phyloP scores from a whole-genome alignment of 2,113 vertebrate species.

The Antennarius striatus region DNA sequence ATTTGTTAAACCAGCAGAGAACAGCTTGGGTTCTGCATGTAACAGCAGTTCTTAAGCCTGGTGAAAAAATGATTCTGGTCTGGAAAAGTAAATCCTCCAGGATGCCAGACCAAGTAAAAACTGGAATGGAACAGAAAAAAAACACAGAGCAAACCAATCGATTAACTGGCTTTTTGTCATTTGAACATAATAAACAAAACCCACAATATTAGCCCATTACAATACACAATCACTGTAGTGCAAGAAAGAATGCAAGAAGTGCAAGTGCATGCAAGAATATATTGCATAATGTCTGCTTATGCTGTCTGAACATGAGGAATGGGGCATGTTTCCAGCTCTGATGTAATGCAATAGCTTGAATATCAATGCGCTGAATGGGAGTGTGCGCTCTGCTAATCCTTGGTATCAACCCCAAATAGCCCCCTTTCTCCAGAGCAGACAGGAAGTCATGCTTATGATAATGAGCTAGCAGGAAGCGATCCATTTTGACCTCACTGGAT shows the following conservation, averaged over 20 bases:
- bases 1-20: slow-evolving; percentile 41
- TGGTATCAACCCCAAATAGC: slow-evolving; percentile 27
- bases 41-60: slow-evolving; percentile 18
- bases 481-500: slow-evolving; percentile 27
- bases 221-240: no score
- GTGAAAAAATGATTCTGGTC: slow-evolving; percentile 27
- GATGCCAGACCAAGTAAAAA: no score
- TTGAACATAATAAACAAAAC: no score
- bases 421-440: slow-evolving; percentile 20
- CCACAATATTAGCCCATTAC: no score
- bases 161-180: no score
- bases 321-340: slow-evolving; percentile 55
- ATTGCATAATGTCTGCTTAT: slow-evolving; percentile 21
- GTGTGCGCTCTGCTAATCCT: slow-evolving; percentile 38
- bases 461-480: slow-evolving; percentile 60
- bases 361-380: slow-evolving; percentile 45
- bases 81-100: slow-evolving; percentile 34
- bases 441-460: slow-evolving; percentile 63
- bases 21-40: slow-evolving; percentile 11
- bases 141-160: no score
- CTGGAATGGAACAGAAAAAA: no score
- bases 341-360: slow-evolving; percentile 61
- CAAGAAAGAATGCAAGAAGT: no score
- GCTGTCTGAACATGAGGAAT: slow-evolving; percentile 39
- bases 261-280: neutral